phyloP scores from a whole-genome alignment of 2,113 vertebrate genomes.

The Phyllostomus discolor region DNA sequence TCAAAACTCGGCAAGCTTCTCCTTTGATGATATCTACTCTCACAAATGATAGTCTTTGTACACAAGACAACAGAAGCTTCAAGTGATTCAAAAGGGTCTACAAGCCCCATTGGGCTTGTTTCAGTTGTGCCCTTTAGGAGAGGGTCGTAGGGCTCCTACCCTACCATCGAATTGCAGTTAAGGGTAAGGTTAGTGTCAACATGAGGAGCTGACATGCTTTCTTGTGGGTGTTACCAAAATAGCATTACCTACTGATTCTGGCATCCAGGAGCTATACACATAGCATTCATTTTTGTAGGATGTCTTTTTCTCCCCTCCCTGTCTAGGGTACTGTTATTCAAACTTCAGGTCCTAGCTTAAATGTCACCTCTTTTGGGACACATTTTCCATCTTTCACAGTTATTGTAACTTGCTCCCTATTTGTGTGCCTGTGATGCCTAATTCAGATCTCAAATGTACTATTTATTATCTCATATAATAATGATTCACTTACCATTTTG shows the following conservation, averaged over 20 bases:
- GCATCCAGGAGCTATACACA: neutral
- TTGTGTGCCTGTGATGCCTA: neutral
- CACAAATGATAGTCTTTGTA: no score
- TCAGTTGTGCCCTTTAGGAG: no score
- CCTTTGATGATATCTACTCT: no score
- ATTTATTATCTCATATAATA: neutral
- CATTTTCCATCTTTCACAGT: neutral
- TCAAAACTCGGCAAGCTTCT: no score
- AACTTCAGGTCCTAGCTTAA: neutral
- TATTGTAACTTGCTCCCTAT: neutral
- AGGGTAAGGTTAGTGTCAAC: no score
- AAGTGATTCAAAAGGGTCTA: no score
- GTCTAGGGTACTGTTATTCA: neutral
- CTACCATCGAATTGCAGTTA: no score
- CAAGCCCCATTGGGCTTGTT: no score
- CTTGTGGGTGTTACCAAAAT: neutral
- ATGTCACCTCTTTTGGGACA: neutral
- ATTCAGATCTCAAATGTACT: neutral
- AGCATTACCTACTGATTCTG: neutral
- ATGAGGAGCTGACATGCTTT: no score
- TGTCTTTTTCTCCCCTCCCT: neutral
- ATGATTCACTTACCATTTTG: neutral
- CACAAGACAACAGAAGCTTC: no score
- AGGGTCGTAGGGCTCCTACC: no score
- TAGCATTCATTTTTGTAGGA: neutral